Evolutionary conservation across 2,888 invertebrate genomes (phyloP), one percentile per base, ranked within the genome.

Genomic region (Periphyllus acericola): DNA sequence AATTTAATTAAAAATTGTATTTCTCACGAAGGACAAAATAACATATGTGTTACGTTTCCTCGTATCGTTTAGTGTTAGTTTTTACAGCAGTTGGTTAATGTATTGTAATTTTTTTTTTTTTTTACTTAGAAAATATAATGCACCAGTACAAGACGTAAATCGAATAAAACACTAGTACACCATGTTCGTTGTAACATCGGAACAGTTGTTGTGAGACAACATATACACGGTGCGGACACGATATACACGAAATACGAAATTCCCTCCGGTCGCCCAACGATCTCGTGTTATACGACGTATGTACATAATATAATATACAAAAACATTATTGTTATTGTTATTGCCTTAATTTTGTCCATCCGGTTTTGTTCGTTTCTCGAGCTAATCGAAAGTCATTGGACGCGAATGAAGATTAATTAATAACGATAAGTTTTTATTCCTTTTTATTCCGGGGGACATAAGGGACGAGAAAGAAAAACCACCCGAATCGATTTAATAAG

Each of bases 321-420:
- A 40, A 66, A 80, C 66, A 40, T 66, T 80, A 17, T 34, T 60
- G 21, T 60, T 21, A n/a, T 60, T 71, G 6, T 72, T 36, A 40
- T 76, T 34, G 76, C 29, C 76, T 84, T 68, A 66, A 84, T 66
- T 85, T 21, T 34, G 9, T 68, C 29, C 55, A n/a, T 74, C 76
- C 66, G 60, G 32, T 46, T 19, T 76, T 66, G 25, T 76, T 25
- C 84, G 60, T 60, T 76, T 84, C 25, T 17, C 25, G 40, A 32
- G 8, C 32, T 78, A 85, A 68, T 85, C 78, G 52, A 78, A 36
- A 79, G 29, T 78, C 52, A 71, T 79, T 46, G 55, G 55, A 11
- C 55, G 34, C 66, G 55, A 86, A 86, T 32, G 86, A 86, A 86
- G 86, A 86, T 86, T 86, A 86, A 86, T 86, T 80, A 86, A 79